A percentile compares a stretch with the other conserved stretches of the same genome.
phyloP scores from a whole-genome alignment of 2,113 vertebrate species.

The Cathartes aura region DNA sequence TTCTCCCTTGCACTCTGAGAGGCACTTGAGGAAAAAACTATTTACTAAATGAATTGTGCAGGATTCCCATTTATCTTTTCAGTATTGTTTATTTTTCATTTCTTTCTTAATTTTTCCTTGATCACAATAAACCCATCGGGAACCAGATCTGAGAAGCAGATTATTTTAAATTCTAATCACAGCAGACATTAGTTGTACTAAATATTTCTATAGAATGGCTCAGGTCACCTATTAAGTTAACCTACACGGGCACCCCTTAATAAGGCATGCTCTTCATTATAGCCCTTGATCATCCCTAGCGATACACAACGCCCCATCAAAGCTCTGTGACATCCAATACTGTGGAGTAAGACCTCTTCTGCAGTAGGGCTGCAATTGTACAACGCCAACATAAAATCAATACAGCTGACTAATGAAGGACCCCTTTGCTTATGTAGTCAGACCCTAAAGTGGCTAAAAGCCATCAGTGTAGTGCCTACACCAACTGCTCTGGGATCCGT shows the following conservation, averaged over 20 bases:
- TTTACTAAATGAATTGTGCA: neutral
- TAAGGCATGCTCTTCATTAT: conserved; percentile 9
- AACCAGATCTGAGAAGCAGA: neutral
- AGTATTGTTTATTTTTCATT: neutral
- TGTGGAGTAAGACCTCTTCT: conserved; percentile 8
- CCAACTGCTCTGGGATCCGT: neutral
- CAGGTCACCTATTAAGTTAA: conserved; percentile 21
- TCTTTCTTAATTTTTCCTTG: neutral
- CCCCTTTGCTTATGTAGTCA: neutral
- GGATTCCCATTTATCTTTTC: neutral
- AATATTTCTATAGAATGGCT: neutral
- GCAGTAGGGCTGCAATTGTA: neutral
- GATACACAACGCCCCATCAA: neutral
- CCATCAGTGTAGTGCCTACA: neutral
- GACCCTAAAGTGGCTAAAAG: neutral
- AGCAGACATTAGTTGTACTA: neutral
- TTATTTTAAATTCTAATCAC: neutral
- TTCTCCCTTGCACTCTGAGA: neutral
- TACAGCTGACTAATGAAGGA: conserved; percentile 25
- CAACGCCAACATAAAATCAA: conserved; percentile 25
- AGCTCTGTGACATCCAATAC: conserved; percentile 5
- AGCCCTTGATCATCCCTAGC: conserved; percentile 9
- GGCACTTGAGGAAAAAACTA: neutral
- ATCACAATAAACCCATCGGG: neutral
- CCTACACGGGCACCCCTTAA: neutral